Conservation (phyloP, 2,797 vertebrate species). For the Falco novaeseelandiae region DNA sequence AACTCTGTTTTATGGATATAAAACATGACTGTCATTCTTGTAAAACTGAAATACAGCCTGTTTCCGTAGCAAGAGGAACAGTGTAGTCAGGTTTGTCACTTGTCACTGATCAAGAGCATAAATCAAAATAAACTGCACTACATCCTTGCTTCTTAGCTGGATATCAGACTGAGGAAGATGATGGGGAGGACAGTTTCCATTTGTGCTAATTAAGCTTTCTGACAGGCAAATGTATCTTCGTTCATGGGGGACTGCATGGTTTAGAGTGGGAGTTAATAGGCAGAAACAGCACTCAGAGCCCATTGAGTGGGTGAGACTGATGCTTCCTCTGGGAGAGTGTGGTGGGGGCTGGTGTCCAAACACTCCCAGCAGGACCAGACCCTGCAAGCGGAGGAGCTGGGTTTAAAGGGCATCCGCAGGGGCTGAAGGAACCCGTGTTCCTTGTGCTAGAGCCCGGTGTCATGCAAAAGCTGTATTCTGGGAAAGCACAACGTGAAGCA, state of each 20-base stretch:
- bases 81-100: neutral
- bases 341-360: neutral
- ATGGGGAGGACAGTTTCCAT: neutral
- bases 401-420: neutral
- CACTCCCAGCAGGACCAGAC: neutral
- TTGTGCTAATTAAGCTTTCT: constrained; percentile 36
- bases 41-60: neutral
- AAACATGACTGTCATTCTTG: neutral
- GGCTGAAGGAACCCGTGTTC: neutral
- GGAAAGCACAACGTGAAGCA: neutral
- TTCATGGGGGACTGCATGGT: neutral
- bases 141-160: neutral
- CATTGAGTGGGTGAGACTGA: constrained; percentile 29
- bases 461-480: neutral
- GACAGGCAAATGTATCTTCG: neutral
- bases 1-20: neutral
- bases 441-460: neutral
- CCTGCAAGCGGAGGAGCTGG: neutral
- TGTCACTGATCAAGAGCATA: neutral
- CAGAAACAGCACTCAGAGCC: neutral
- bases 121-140: neutral
- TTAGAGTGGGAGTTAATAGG: constrained; percentile 46
- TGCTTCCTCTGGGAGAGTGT: neutral
- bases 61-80: neutral
- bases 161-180: neutral